phyloP scores from a whole-genome alignment of 2,888 invertebrate species.

The Cryptocephalus moraei region DNA sequence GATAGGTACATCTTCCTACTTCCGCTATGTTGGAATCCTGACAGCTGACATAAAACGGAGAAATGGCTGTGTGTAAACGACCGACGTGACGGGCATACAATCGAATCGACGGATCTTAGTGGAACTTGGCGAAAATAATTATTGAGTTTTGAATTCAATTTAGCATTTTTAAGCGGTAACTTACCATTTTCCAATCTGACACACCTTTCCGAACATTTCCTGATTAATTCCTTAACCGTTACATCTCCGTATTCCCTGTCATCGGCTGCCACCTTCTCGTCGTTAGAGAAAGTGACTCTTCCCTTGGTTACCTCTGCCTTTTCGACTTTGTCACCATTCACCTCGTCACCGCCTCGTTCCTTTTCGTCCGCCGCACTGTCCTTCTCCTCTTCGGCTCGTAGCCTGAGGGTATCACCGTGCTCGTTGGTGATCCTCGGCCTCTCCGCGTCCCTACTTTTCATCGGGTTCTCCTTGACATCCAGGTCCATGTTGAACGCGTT shows the following conservation, averaged over 20 bases:
- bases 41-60: too few species aligned
- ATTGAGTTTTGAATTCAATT: too few species aligned
- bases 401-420: slow-evolving; percentile 16
- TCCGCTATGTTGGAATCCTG: too few species aligned
- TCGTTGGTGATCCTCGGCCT: slow-evolving; percentile 16
- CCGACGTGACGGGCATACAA: too few species aligned
- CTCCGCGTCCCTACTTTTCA: not conserved
- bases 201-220: too few species aligned
- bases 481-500: slow-evolving; percentile 17
- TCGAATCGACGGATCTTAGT: too few species aligned
- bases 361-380: slow-evolving; percentile 4
- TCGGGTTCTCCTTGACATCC: slow-evolving; percentile 13
- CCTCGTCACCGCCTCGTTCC: slow-evolving; percentile 2
- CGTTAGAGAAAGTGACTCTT: not conserved
- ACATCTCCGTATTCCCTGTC: slow-evolving; percentile 6
- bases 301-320: not conserved
- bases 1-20: too few species aligned
- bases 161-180: too few species aligned
- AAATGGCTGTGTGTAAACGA: too few species aligned
- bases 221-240: not conserved
- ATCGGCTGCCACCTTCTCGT: slow-evolving; percentile 6
- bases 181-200: too few species aligned
- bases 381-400: not conserved
- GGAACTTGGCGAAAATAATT: too few species aligned
- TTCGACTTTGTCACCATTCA: slow-evolving; percentile 5